Percentiles rank a stretch among this genome's conserved stretches.
phyloP scores from a whole-genome alignment of 2,113 vertebrate genomes.

The Conger conger region DNA sequence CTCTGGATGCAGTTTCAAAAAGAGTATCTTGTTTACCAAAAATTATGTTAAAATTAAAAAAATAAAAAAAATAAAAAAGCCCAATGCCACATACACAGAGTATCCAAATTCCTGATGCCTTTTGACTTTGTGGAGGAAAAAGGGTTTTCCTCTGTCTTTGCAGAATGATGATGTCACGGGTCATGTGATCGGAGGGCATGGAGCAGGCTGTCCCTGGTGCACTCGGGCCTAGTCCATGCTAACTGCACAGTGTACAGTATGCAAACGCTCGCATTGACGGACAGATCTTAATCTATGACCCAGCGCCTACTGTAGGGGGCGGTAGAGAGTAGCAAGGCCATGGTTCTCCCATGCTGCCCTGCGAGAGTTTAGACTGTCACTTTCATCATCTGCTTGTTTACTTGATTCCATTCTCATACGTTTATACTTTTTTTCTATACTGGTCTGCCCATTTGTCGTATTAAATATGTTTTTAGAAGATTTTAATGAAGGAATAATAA shows the following conservation, averaged over 20 bases:
- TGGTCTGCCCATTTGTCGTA: not conserved
- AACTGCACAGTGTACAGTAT: not conserved
- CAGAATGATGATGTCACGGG: not conserved
- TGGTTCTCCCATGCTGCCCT: not conserved
- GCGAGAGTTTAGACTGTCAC: not conserved
- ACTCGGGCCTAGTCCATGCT: not conserved
- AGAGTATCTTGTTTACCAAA: not conserved
- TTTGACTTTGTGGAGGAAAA: too few species aligned
- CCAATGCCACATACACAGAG: too few species aligned
- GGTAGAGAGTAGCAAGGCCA: not conserved
- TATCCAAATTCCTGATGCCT: too few species aligned
- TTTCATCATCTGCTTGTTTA: not conserved
- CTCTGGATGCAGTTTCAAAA: constrained; percentile 30
- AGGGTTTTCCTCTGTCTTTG: too few species aligned
- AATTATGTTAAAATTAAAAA: not conserved
- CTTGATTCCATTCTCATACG: too few species aligned
- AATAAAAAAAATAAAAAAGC: not conserved
- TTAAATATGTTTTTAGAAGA: not conserved
- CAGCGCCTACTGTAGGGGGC: not conserved
- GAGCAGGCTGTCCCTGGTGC: not conserved
- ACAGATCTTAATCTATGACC: not conserved
- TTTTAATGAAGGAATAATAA: not conserved
- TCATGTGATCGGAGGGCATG: not conserved
- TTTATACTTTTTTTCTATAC: not conserved
- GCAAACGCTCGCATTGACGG: not conserved